Evolutionary conservation across 2,113 vertebrate genomes (phyloP), one percentile per base, ranked within the genome.

Genomic region (Archilochus colubris): DNA sequence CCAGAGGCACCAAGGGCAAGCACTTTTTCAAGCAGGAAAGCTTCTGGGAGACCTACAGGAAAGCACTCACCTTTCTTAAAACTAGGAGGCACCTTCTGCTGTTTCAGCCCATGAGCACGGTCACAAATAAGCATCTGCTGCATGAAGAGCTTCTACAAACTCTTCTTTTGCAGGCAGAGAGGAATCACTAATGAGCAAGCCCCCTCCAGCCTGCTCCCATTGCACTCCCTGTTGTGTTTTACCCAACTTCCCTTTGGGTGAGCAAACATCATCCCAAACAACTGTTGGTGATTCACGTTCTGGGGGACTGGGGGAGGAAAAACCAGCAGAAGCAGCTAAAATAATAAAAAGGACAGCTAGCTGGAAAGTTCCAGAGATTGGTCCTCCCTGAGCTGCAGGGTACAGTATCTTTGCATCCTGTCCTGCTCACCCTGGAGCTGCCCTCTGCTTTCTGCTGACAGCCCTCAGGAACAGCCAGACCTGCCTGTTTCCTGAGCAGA

Each of bases 401-500:
- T 58, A 51, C 66, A 55, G 22, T 20, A 61, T 8, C 50, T 13
- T n/a, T 48, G 6, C 24, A 36, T 17, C 28, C 3, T 1, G 0
- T 48, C 62, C 13, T 40, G 40, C 4, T 3, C 75, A 14, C 25
- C 59, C 86, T n/a, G 82, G 27, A 5, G 0, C 9, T 67, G 82
- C 87, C 54, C 53, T n/a, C 53, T 10, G 25, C 7, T 0, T 20
- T 68, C 51, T 50, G 72, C 70, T 30, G 81, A 54, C 67, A 64
- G 73, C 59, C 18, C 78, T 58, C 44, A 3, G 54, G n/a, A 62
- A 44, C 72, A 55, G n/a, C 24, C 73, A 78, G 68, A 61, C 38
- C 62, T 95, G 76, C 66, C 36, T 64, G 48, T 43, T 88, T 89
- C 89, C 88, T 64, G 33, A 50, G 17, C 43, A 75, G 72, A 82